A percentile compares a stretch with the other conserved stretches of the same genome.
Evolutionary conservation across 2,888 invertebrate genomes (phyloP).

Genomic region (Xestia sexstrigata): DNA sequence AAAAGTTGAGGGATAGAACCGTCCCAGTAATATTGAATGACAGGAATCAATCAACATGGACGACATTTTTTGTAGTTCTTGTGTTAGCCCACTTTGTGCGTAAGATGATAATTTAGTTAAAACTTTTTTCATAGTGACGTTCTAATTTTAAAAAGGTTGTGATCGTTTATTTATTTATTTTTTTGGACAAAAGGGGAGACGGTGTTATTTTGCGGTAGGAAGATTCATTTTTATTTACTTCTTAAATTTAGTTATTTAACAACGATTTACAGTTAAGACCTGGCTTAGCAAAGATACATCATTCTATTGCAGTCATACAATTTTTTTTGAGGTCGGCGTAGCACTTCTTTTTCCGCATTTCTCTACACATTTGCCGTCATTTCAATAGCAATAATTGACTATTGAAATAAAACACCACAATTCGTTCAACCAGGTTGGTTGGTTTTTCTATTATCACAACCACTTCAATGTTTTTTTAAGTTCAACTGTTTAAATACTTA

Average conservation of each 20-base stretch:
- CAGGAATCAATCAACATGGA: conserved; percentile 68
- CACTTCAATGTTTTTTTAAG: background rate
- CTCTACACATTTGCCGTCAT: background rate
- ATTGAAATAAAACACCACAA: conserved; percentile 2
- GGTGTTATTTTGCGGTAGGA: background rate
- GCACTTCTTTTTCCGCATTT: background rate
- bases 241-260: background rate
- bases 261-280: background rate
- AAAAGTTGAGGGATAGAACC: conserved; percentile 50
- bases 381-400: background rate
- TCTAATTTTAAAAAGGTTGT: conserved; percentile 46
- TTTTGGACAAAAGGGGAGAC: background rate
- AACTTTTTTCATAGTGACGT: conserved; percentile 32
- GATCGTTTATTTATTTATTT: conserved; percentile 4
- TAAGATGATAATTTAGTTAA: conserved; percentile 42
- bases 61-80: conserved; percentile 33
- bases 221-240: background rate
- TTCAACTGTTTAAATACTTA: background rate
- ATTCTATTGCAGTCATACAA: background rate
- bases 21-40: conserved; percentile 57
- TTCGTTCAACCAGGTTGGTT: too few relatives aligned
- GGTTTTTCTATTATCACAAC: background rate
- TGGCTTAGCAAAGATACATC: background rate
- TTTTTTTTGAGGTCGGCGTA: background rate
- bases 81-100: conserved; percentile 41